Conservation (phyloP, 2,113 vertebrate genomes). For the Camelus bactrianus region DNA sequence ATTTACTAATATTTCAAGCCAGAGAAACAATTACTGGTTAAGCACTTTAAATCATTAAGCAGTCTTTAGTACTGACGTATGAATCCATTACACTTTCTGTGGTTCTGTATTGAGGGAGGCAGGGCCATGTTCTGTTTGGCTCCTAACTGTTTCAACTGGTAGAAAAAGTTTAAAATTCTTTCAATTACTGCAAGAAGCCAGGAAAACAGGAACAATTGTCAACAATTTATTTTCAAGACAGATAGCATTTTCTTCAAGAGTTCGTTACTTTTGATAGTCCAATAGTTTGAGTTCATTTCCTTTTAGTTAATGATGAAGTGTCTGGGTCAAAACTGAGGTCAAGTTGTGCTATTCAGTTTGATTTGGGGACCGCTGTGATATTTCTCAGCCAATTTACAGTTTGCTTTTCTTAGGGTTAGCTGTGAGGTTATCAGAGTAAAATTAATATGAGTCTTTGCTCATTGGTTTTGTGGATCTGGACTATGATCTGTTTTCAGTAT, state of each 20-base stretch:
- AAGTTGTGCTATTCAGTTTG: not conserved
- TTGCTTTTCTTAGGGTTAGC: not conserved
- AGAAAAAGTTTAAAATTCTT: not conserved
- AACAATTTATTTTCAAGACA: not conserved
- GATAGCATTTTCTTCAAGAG: not conserved
- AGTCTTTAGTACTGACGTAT: not conserved
- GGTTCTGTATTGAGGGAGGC: not conserved
- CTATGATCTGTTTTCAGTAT: conserved; percentile 3
- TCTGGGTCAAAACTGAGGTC: conserved; percentile 23
- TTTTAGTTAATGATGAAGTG: conserved; percentile 33
- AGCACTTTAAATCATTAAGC: not conserved
- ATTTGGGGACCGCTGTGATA: conserved; percentile 10
- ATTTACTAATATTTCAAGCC: not conserved
- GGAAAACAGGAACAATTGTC: not conserved
- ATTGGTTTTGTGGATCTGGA: not conserved
- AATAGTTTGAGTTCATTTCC: not conserved
- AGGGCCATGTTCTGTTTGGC: not conserved
- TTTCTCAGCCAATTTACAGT: conserved; percentile 42
- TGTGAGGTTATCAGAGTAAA: not conserved
- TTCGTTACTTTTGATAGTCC: not conserved
- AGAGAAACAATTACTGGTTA: not conserved
- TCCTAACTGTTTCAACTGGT: not conserved
- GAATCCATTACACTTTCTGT: not conserved
- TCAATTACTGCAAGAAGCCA: not conserved
- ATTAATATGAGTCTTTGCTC: not conserved